These are phyloP conservation scores for Siniperca scherzeri DNA, from an alignment of 2,797 vertebrate genomes.

Conservation along the genomic window DNA sequence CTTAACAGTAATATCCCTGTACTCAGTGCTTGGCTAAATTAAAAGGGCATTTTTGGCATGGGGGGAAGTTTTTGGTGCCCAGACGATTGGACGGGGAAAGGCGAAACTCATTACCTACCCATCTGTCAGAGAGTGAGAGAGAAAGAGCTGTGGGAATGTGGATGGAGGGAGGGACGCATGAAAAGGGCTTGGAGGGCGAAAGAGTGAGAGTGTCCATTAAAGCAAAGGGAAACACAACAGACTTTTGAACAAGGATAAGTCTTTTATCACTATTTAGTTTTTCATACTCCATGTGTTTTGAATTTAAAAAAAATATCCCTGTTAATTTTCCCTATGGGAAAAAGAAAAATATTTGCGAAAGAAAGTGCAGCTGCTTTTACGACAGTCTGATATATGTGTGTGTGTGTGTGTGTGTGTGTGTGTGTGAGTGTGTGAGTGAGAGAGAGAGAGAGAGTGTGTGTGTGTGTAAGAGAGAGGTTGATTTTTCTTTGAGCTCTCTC, in stretches of 20 bases:
- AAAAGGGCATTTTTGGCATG: constrained; percentile 85
- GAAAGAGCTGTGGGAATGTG: constrained; percentile 81
- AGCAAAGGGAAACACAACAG: constrained; percentile 60
- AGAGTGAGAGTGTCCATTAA: constrained; percentile 68
- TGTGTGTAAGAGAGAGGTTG: constrained; percentile 42
- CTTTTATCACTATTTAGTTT: constrained; percentile 65
- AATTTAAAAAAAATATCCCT: constrained; percentile 54
- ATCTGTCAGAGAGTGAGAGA: constrained; percentile 83
- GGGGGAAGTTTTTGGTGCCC: constrained; percentile 83
- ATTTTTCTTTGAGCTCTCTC: constrained; percentile 76
- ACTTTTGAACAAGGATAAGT: constrained; percentile 51
- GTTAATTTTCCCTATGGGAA: constrained; percentile 63
- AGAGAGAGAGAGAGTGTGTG: neutral
- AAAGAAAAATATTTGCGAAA: constrained; percentile 59
- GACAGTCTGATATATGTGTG: constrained; percentile 38
- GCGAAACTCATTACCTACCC: constrained; percentile 87
- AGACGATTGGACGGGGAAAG: constrained; percentile 83
- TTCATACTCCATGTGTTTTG: constrained; percentile 63
- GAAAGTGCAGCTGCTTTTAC: constrained; percentile 71
- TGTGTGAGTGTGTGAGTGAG: constrained; percentile 11
- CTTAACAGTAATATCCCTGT: constrained; percentile 85
- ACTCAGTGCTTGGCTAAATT: constrained; percentile 86
- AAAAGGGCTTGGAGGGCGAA: constrained; percentile 72
- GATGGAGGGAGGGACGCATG: constrained; percentile 68
- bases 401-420: constrained; percentile 22